Evolutionary conservation across 2,113 vertebrate genomes (phyloP), one percentile per base, ranked within the genome.

Genomic region (Mixornis gularis): DNA sequence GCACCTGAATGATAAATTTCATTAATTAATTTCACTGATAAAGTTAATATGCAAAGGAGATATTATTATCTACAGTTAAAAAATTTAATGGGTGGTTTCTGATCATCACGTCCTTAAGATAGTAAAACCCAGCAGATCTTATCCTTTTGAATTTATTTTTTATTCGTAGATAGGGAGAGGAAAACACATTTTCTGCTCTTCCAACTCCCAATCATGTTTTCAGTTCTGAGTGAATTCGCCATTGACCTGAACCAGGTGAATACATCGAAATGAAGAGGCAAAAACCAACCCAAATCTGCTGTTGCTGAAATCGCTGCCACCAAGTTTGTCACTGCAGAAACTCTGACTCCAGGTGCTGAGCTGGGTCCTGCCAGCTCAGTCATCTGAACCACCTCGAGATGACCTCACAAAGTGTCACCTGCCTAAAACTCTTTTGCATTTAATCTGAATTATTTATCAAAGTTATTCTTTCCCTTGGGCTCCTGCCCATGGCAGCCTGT

Each of bases 131-230:
- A 55, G 62, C 22, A 64, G 82, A 63, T 91, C 65, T 87, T 38
- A 51, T 13, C 58, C 43, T 87, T 74, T 85, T 21, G 26, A 38
- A 66, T 70, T 43, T 89, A 17, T 66, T 74, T 81, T 72, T 89
- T 71, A 74, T 89, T 82, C 87, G 76, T 4, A 55, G 48, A 29
- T 10, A 40, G 40, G n/a, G 71, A 85, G 66, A 95, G n/a, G 13
- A 71, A 85, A 44, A 53, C 63, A 41, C 34, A 63, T 87, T 85
- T 87, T 76, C 43, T 96, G 41, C 84, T 89, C 68, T 80, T 92
- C 72, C 84, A 89, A 2, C 34, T 73, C 72, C 22, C 72, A 83
- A 1, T 51, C 60, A 16, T 20, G 51, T 84, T 87, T 77, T 58
- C 55, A 46, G 85, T 51, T 89, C 66, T 29, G n/a, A 93, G 52